These are phyloP conservation scores for Cyclophora albipunctata DNA, from an alignment of 2,888 invertebrate species.

Conservation along the genomic window DNA sequence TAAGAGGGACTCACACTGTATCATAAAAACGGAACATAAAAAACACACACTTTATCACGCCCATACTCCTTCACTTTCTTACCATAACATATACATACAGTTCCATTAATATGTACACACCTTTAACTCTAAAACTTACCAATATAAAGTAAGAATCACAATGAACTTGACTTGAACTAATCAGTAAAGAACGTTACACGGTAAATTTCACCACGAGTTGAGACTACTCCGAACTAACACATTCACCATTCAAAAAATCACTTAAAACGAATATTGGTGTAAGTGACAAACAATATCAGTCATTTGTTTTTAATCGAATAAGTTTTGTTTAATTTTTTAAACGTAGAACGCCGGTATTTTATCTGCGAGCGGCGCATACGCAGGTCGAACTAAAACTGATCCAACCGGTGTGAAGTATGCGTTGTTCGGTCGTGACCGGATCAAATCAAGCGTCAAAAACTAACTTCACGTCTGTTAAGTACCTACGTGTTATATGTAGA, in stretches of 20 bases:
- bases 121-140: constrained; percentile 13
- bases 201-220: constrained; percentile 40
- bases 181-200: constrained; percentile 37
- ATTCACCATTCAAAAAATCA: too few species aligned
- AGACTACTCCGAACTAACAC: too few species aligned
- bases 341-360: constrained; percentile 39
- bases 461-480: constrained; percentile 12
- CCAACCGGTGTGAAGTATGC: constrained; percentile 62
- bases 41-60: neutral
- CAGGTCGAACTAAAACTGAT: constrained; percentile 62
- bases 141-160: constrained; percentile 30
- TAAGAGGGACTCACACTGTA: constrained; percentile 4
- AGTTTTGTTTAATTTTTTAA: constrained; percentile 30
- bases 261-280: too few species aligned
- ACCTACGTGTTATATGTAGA: constrained; percentile 11
- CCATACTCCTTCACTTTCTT: too few species aligned
- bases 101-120: neutral
- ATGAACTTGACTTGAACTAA: constrained; percentile 54
- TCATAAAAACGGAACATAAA: constrained; percentile 5
- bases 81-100: too few species aligned
- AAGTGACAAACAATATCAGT: too few species aligned
- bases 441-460: constrained; percentile 29
- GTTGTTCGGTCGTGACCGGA: constrained; percentile 41
- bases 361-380: constrained; percentile 46
- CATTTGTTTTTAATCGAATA: constrained; percentile 4